A percentile compares a stretch with the other conserved stretches of the same genome.
These are phyloP conservation scores for Drymodes brunneopygia DNA, from an alignment of 2,113 vertebrate species.

Conservation along the genomic window DNA sequence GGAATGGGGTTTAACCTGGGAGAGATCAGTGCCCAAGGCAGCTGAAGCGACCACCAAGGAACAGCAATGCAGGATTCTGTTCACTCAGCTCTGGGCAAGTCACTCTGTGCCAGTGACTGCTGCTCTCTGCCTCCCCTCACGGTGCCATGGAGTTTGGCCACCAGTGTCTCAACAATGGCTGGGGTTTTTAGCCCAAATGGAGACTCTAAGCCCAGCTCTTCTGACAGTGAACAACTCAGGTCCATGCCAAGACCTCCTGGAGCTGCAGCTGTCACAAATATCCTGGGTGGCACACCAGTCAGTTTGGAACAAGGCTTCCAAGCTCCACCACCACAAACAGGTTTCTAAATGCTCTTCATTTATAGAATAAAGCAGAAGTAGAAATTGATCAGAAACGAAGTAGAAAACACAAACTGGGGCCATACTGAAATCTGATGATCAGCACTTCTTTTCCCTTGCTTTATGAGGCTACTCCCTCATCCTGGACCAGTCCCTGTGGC, in stretches of 20 bases:
- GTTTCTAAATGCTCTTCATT: background rate
- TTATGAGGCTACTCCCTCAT: background rate
- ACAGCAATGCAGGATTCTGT: background rate
- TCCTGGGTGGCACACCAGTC: background rate
- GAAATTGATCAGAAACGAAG: background rate
- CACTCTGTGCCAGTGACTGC: background rate
- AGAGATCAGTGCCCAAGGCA: background rate
- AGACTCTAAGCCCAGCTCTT: background rate
- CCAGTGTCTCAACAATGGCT: background rate
- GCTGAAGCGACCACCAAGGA: background rate
- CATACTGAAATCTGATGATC: background rate
- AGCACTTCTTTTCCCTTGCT: background rate
- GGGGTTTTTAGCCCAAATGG: background rate
- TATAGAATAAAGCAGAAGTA: background rate
- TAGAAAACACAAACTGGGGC: background rate
- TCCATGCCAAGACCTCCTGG: background rate
- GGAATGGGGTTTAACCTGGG: no score
- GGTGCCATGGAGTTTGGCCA: background rate
- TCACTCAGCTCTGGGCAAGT: background rate
- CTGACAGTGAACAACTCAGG: background rate
- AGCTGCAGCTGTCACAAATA: background rate
- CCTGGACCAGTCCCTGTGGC: background rate
- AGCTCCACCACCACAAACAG: background rate
- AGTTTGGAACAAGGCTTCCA: background rate
- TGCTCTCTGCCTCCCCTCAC: background rate